These are phyloP conservation scores for Seriola rivoliana DNA, from an alignment of 2,113 vertebrate species.

Conservation along the genomic window DNA sequence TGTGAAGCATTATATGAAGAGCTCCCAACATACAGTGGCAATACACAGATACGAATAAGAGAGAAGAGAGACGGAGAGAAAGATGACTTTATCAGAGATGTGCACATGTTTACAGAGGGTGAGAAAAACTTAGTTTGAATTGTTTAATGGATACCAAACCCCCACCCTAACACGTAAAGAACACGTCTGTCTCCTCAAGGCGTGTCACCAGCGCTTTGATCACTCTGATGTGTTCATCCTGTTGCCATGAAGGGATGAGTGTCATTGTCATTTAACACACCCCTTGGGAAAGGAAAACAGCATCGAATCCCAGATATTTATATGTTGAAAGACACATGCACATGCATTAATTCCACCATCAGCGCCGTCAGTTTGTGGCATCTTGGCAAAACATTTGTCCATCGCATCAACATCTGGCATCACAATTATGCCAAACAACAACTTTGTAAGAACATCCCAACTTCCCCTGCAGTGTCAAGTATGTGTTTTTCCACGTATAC, in stretches of 20 bases:
- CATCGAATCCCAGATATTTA: constrained; percentile 24
- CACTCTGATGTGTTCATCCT: constrained; percentile 62
- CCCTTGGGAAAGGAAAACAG: constrained; percentile 26
- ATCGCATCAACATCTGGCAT: constrained; percentile 51
- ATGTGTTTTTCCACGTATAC: constrained; percentile 10
- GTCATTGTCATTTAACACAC: constrained; percentile 80
- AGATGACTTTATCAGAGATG: constrained; percentile 67
- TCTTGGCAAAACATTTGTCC: constrained; percentile 68
- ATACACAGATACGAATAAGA: background rate
- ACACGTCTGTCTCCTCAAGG: constrained; percentile 67
- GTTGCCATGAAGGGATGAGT: constrained; percentile 74
- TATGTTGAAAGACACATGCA: constrained; percentile 5
- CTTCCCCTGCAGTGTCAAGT: constrained; percentile 11
- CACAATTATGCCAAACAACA: constrained; percentile 29
- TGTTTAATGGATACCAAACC: constrained; percentile 40
- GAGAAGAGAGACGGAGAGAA: background rate
- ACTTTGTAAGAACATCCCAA: constrained; percentile 28
- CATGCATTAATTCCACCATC: constrained; percentile 17
- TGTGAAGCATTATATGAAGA: background rate
- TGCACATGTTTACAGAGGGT: constrained; percentile 57
- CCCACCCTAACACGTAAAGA: constrained; percentile 48
- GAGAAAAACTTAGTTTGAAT: constrained; percentile 55
- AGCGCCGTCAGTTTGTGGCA: constrained; percentile 32
- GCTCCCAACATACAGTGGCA: background rate
- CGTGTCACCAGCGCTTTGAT: constrained; percentile 73